phyloP scores from a whole-genome alignment of 2,113 vertebrate genomes.

The Paramormyrops kingsleyae region DNA sequence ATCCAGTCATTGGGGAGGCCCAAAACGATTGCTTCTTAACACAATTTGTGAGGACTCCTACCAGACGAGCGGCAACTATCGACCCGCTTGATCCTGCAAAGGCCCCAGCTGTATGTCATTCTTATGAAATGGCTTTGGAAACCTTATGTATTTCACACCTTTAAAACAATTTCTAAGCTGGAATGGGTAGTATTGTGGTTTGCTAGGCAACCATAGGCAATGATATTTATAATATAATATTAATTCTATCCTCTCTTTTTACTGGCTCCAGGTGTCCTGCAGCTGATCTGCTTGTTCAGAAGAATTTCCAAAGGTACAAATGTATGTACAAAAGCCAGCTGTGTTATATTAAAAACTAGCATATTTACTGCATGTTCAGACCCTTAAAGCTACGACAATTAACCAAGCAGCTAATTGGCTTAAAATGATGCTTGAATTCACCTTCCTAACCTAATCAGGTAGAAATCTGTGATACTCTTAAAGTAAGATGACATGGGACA shows the following conservation, averaged over 20 bases:
- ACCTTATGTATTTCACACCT: not conserved
- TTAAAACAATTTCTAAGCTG: not conserved
- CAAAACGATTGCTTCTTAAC: not conserved
- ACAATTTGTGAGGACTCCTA: not conserved
- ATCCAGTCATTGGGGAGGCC: not conserved
- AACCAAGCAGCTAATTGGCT: not conserved
- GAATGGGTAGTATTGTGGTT: not conserved
- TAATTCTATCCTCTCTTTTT: not conserved
- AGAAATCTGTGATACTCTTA: not conserved
- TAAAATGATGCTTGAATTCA: not conserved
- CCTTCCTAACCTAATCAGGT: not conserved
- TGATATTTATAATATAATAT: not conserved
- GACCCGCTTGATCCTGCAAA: not conserved
- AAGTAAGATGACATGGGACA: not conserved
- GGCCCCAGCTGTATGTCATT: not conserved
- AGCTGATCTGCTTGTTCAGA: not conserved
- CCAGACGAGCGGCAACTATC: not conserved
- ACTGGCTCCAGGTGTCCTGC: not conserved
- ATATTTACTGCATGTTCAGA: not conserved
- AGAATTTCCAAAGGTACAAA: not conserved
- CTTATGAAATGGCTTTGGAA: not conserved
- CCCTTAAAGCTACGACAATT: not conserved
- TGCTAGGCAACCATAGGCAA: not conserved
- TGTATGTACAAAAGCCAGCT: not conserved
- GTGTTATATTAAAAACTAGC: not conserved